A percentile compares a stretch with the other conserved stretches of the same genome.
Evolutionary conservation across 2,888 invertebrate species (phyloP).

Genomic region (Tipula confusa): DNA sequence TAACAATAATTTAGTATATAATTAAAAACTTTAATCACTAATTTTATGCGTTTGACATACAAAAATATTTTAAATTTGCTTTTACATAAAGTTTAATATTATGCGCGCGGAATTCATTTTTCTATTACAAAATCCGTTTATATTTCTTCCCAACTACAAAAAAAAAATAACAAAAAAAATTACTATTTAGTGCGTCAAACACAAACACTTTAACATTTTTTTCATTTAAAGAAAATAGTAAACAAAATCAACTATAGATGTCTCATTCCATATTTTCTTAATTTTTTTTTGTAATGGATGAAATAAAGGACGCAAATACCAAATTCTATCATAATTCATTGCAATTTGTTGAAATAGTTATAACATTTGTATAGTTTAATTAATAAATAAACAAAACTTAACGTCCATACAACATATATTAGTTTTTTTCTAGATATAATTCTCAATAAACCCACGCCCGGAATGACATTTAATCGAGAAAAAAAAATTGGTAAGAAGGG

Average conservation of each 20-base stretch:
- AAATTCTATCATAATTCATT: background rate
- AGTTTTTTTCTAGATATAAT: background rate
- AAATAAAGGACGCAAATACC: constrained; percentile 26
- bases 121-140: background rate
- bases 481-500: constrained; percentile 8
- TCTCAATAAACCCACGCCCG: constrained; percentile 28
- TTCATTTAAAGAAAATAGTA: background rate
- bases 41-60: background rate
- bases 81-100: background rate
- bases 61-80: background rate
- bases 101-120: constrained; percentile 25
- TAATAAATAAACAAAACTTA: background rate
- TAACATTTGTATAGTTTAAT: background rate
- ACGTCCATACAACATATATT: background rate
- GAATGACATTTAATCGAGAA: constrained; percentile 30
- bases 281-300: background rate
- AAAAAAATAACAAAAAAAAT: background rate
- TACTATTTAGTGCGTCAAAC: constrained; percentile 16
- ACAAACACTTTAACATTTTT: background rate
- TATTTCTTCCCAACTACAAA: background rate
- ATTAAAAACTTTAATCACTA: background rate
- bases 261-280: background rate
- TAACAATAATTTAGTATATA: background rate
- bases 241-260: background rate
- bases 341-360: background rate